Evolutionary conservation across 2,113 vertebrate species (phyloP).

Genomic region (Archocentrus centrarchus): DNA sequence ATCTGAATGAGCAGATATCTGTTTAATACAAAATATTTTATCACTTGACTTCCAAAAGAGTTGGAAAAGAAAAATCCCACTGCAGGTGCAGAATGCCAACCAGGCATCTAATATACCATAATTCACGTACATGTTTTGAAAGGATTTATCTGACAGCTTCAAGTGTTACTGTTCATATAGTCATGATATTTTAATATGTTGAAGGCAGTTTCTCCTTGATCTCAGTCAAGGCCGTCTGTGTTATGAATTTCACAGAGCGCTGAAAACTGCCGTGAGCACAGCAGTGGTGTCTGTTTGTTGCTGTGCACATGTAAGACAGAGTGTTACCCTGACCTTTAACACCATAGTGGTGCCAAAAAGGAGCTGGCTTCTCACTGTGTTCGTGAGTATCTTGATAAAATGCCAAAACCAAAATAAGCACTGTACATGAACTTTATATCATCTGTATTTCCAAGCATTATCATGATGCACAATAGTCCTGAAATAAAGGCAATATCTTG

Average conservation of each 20-base stretch:
- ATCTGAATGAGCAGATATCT: neutral
- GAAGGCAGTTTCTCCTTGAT: constrained; percentile 50
- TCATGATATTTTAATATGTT: constrained; percentile 51
- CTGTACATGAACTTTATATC: constrained; percentile 16
- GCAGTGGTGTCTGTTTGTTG: constrained; percentile 35
- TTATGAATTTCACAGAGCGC: constrained; percentile 36
- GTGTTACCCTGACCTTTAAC: constrained; percentile 53
- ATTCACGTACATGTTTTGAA: neutral
- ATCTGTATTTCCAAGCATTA: constrained; percentile 26
- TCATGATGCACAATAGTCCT: neutral
- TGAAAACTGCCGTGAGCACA: constrained; percentile 57
- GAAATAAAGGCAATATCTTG: constrained; percentile 11
- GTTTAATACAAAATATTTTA: neutral
- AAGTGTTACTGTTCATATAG: constrained; percentile 19
- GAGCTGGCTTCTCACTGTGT: constrained; percentile 32
- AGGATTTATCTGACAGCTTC: constrained; percentile 35
- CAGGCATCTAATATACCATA: neutral
- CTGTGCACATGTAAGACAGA: constrained; percentile 36
- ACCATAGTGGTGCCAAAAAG: constrained; percentile 44
- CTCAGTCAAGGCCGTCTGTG: constrained; percentile 46
- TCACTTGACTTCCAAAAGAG: constrained; percentile 6
- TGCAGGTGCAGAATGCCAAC: neutral
- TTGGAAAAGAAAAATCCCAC: neutral
- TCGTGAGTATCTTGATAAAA: constrained; percentile 48
- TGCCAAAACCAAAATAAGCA: constrained; percentile 51